A percentile compares a stretch with the other conserved stretches of the same genome.
phyloP scores from a whole-genome alignment of 2,113 vertebrate genomes.

The Phasianus colchicus region DNA sequence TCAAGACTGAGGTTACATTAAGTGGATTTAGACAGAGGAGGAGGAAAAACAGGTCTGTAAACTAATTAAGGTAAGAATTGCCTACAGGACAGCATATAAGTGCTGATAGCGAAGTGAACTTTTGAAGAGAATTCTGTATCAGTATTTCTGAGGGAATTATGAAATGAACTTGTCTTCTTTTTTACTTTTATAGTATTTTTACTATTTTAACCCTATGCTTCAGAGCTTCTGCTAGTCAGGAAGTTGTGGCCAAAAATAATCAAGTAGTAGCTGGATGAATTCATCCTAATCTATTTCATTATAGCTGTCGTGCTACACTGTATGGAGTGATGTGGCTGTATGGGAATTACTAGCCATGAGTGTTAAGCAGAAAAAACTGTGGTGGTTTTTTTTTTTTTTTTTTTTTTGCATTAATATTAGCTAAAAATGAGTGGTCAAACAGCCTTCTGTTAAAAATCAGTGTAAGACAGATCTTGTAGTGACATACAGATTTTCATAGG shows the following conservation, averaged over 20 bases:
- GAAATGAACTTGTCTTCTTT: neutral
- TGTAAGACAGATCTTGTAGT: accelerated
- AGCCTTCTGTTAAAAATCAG: neutral
- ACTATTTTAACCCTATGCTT: neutral
- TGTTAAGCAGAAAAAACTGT: neutral
- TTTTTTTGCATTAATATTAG: neutral
- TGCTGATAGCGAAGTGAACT: neutral
- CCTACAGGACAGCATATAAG: neutral
- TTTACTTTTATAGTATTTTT: neutral
- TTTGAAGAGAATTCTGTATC: neutral
- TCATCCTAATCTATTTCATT: neutral
- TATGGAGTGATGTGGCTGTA: neutral
- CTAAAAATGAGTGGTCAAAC: neutral
- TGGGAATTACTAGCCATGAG: neutral
- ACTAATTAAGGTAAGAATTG: neutral
- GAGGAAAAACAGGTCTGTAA: neutral
- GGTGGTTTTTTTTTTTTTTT: too few relatives aligned
- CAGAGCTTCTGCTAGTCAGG: neutral
- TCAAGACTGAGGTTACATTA: neutral
- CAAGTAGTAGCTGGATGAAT: neutral
- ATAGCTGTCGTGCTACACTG: neutral
- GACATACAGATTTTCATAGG: neutral
- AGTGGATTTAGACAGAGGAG: neutral
- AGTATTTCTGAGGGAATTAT: neutral
- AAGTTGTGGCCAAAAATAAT: neutral